Conservation (phyloP, 2,797 vertebrate genomes). For the Acropternis orthonyx region DNA sequence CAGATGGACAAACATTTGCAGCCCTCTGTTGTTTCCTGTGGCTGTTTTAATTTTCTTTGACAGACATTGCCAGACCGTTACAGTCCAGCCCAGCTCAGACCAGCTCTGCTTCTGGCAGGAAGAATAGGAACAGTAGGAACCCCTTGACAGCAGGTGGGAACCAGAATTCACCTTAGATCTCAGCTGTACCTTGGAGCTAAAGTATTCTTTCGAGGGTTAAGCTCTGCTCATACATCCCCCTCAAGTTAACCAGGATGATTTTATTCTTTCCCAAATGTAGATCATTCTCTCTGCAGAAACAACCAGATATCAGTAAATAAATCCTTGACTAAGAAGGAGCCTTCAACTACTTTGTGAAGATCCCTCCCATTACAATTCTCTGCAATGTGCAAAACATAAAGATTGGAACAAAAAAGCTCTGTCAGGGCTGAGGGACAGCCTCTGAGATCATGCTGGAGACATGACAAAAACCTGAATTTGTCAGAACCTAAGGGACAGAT, state of each 20-base stretch:
- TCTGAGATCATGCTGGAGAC: not conserved
- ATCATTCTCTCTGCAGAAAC: not conserved
- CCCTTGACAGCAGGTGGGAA: not conserved
- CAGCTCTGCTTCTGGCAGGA: not conserved
- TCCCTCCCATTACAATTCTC: accelerated
- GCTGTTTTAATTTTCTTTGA: not conserved
- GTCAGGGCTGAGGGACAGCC: not conserved
- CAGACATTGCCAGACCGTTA: not conserved
- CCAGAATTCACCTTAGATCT: not conserved
- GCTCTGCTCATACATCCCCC: not conserved
- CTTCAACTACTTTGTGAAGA: not conserved
- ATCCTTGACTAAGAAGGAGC: not conserved
- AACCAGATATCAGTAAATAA: not conserved
- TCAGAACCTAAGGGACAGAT: not conserved
- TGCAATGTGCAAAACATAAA: accelerated
- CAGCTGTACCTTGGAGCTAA: not conserved
- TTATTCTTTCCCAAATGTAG: not conserved
- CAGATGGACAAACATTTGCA: conserved; percentile 19
- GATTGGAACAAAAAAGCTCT: not conserved
- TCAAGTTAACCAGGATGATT: not conserved
- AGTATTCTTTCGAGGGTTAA: not conserved
- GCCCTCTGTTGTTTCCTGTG: not conserved
- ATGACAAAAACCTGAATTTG: not conserved
- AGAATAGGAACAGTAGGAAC: not conserved
- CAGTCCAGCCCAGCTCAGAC: not conserved